These are phyloP conservation scores for Tachypleus tridentatus DNA, from an alignment of 1,140 invertebrate species.

Conservation along the genomic window DNA sequence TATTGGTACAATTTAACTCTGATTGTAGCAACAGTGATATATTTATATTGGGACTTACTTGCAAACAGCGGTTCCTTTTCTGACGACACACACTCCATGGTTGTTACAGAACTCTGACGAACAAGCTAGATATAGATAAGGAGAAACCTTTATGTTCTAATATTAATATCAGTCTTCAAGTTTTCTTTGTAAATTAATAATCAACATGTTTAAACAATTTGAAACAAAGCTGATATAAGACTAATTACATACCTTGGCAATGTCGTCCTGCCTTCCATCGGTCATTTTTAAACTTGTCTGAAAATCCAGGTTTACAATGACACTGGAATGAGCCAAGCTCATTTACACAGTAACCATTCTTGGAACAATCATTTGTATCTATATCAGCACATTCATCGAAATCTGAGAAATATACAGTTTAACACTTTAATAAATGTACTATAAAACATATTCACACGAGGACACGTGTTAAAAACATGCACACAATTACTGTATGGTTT, in stretches of 20 bases:
- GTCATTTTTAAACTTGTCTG: constrained; percentile 41
- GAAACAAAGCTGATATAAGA: constrained; percentile 2
- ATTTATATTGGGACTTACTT: constrained; percentile 41
- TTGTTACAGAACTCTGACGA: constrained; percentile 57
- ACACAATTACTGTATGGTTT: too few species aligned
- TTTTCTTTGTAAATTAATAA: too few species aligned
- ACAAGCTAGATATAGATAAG: constrained; percentile 39
- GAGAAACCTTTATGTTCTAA: too few species aligned
- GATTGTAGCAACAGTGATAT: too few species aligned
- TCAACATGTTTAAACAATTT: too few species aligned
- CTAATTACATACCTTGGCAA: constrained; percentile 39
- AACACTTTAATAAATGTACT: constrained; percentile 3
- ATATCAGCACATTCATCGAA: constrained; percentile 73
- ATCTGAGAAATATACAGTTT: constrained; percentile 43
- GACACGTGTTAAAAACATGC: too few species aligned
- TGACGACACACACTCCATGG: constrained; percentile 66
- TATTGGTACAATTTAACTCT: too few species aligned
- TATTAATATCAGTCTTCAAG: too few species aligned
- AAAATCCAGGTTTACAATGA: constrained; percentile 61
- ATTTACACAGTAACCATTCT: constrained; percentile 70
- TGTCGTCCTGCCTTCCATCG: constrained; percentile 50
- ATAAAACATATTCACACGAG: too few species aligned
- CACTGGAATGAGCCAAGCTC: constrained; percentile 81
- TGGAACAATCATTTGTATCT: constrained; percentile 84
- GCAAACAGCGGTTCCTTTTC: constrained; percentile 60